Conservation (phyloP, 2,113 vertebrate species). For the Atrichornis clamosus region DNA sequence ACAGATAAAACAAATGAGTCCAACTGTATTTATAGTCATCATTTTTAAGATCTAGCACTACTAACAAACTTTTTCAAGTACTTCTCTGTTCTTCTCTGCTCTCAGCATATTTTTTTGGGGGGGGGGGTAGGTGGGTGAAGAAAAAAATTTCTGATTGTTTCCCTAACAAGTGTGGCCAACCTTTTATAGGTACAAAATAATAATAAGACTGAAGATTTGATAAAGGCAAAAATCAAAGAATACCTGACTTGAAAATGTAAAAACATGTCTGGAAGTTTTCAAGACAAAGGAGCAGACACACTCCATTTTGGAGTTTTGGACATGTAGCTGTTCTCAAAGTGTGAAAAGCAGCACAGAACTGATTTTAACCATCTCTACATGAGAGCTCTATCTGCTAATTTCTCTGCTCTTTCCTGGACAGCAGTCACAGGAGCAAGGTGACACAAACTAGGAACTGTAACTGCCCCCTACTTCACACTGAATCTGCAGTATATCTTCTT, state of each 20-base stretch:
- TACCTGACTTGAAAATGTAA: neutral
- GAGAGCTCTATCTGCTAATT: neutral
- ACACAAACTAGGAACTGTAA: neutral
- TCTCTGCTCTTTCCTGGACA: neutral
- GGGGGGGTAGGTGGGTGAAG: fast-evolving
- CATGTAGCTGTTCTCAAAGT: fast-evolving
- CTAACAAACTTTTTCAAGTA: neutral
- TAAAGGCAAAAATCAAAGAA: neutral
- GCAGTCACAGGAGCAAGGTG: neutral
- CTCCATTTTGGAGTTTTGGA: neutral
- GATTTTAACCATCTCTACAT: neutral
- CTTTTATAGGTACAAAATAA: neutral
- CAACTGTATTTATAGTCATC: neutral
- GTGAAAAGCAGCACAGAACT: neutral
- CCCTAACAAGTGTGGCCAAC: neutral
- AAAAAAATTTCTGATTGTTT: neutral
- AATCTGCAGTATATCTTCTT: neutral
- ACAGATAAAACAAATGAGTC: neutral
- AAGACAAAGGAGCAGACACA: neutral
- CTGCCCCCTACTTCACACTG: neutral
- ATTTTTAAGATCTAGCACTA: neutral
- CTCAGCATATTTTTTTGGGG: neutral
- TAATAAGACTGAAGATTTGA: neutral
- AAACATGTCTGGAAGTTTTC: neutral
- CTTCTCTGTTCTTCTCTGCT: neutral